Evolutionary conservation across 2,113 vertebrate species (phyloP).

Genomic region (Turnix velox): DNA sequence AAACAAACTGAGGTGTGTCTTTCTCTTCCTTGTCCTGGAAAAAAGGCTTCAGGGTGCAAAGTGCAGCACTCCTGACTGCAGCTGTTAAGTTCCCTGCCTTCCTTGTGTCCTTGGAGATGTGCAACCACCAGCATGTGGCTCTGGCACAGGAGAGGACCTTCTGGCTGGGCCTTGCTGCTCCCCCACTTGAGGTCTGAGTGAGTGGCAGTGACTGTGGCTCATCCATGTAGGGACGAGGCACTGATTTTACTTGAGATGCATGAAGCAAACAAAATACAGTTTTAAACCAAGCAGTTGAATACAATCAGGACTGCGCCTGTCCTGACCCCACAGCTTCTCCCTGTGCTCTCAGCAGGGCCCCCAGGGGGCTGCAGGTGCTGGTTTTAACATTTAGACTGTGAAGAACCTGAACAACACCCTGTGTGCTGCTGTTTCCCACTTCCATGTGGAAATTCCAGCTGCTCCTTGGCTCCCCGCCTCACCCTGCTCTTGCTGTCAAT

Average conservation of each 20-base stretch:
- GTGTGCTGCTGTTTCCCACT: neutral
- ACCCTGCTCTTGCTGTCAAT: neutral
- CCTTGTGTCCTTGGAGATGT: neutral
- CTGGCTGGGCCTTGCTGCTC: neutral
- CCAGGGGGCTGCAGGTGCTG: neutral
- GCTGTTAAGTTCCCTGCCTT: neutral
- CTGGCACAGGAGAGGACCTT: neutral
- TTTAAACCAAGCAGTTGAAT: neutral
- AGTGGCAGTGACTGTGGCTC: fast-evolving
- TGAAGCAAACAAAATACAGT: neutral
- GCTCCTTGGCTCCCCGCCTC: neutral
- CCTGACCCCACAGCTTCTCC: neutral
- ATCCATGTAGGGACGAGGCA: neutral
- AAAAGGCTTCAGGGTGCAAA: neutral
- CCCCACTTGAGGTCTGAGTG: fast-evolving
- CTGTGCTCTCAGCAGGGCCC: neutral
- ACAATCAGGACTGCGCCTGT: fast-evolving
- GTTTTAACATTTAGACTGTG: fast-evolving
- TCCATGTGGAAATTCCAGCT: neutral
- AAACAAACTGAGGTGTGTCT: neutral
- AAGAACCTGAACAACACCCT: neutral
- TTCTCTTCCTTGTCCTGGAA: neutral
- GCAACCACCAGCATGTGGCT: fast-evolving
- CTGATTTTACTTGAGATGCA: neutral
- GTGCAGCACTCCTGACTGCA: neutral